A percentile compares a stretch with the other conserved stretches of the same genome.
Evolutionary conservation across 1,140 invertebrate genomes (phyloP).

Genomic region (Theocolax elegans): DNA sequence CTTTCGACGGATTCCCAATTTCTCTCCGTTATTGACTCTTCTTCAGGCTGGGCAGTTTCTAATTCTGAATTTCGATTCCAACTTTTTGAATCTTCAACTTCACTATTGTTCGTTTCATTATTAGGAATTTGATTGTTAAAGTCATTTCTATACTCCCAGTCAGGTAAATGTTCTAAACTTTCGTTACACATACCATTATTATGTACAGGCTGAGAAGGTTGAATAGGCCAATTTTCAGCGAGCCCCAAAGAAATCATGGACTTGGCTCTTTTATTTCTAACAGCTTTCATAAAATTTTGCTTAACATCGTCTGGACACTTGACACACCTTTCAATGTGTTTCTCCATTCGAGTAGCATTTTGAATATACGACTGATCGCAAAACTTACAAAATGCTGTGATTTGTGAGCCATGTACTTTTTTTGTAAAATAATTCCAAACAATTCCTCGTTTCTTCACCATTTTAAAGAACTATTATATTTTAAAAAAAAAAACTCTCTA

Average conservation of each 20-base stretch:
- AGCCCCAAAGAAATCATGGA: constrained; percentile 39
- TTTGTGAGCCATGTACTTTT: constrained; percentile 57
- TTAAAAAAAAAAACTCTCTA: not conserved
- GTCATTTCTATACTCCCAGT: not conserved
- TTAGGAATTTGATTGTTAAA: not conserved
- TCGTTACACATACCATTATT: not conserved
- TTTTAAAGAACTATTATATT: constrained; percentile 34
- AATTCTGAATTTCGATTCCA: constrained; percentile 19
- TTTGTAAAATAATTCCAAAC: constrained; percentile 61
- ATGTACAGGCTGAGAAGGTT: constrained; percentile 6
- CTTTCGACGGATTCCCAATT: constrained; percentile 38
- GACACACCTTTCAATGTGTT: constrained; percentile 55
- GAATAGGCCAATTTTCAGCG: constrained; percentile 43
- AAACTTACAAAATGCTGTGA: constrained; percentile 59
- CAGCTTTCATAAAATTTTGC: constrained; percentile 54
- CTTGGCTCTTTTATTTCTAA: constrained; percentile 52
- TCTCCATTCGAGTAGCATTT: constrained; percentile 60
- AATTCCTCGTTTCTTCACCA: constrained; percentile 59
- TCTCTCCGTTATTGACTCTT: not conserved
- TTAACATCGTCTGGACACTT: constrained; percentile 55
- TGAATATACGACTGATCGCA: constrained; percentile 59
- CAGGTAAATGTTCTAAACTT: not conserved
- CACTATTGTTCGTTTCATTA: not conserved
- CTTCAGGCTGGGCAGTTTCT: constrained; percentile 20
- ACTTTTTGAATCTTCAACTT: not conserved